These are phyloP conservation scores for Neoascia interrupta DNA, from an alignment of 2,888 invertebrate genomes.

Conservation along the genomic window DNA sequence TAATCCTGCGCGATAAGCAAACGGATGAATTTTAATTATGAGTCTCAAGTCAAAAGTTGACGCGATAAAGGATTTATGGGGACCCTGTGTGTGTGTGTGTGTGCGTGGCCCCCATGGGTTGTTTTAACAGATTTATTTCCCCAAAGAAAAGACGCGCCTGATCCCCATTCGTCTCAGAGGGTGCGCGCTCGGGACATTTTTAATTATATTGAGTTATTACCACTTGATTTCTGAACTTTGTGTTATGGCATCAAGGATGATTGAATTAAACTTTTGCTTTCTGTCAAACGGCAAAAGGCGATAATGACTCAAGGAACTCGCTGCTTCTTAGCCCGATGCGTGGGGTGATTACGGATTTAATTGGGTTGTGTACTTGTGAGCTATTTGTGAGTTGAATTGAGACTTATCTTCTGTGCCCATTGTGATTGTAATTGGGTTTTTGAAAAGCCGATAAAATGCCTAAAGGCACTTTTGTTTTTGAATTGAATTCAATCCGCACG, in stretches of 20 bases:
- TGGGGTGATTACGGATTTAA: constrained; percentile 46
- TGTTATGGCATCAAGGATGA: constrained; percentile 37
- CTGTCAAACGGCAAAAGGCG: constrained; percentile 37
- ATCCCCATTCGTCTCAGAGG: background rate
- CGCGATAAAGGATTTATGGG: constrained; percentile 38
- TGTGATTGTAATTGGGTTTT: no score
- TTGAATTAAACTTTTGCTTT: constrained; percentile 53
- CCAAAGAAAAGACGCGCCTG: constrained; percentile 19
- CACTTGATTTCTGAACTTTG: constrained; percentile 60
- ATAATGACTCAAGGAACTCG: constrained; percentile 34
- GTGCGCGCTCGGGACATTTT: constrained; percentile 24
- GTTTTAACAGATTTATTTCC: constrained; percentile 33
- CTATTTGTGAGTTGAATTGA: no score
- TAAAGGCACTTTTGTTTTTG: no score
- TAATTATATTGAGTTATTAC: constrained; percentile 59
- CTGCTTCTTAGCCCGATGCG: background rate
- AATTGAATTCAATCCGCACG: no score
- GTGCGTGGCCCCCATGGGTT: constrained; percentile 8
- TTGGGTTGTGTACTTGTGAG: no score
- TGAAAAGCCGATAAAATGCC: no score
- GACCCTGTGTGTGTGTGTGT: background rate
- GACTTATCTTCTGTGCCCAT: no score
- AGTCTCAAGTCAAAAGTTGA: constrained; percentile 56
- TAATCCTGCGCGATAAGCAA: constrained; percentile 62
- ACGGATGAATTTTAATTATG: constrained; percentile 68